phyloP scores from a whole-genome alignment of 1,140 invertebrate species.

The Cylas formicarius region DNA sequence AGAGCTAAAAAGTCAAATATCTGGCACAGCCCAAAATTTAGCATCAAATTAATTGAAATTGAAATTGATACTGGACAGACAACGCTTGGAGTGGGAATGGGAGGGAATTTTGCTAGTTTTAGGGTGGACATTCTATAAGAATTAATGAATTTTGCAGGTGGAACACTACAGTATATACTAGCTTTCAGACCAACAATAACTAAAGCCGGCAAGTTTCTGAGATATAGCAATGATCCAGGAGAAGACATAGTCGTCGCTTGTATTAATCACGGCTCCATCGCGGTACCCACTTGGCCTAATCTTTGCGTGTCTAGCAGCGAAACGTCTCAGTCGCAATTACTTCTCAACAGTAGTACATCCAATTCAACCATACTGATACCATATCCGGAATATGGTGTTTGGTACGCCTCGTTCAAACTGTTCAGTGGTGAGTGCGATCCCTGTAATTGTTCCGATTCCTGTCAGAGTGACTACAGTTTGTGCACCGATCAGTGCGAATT shows the following conservation, averaged over 20 bases:
- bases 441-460: slow-evolving; percentile 40
- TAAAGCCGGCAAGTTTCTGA: slow-evolving; percentile 39
- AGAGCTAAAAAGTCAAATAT: no score
- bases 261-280: slow-evolving; percentile 47
- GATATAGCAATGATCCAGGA: slow-evolving; percentile 29
- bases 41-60: no score
- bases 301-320: slow-evolving; percentile 49
- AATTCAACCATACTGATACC: slow-evolving; percentile 55
- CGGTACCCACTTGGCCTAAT: slow-evolving; percentile 49
- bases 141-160: slow-evolving; percentile 36
- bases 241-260: slow-evolving; percentile 52
- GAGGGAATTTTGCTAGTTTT: no score
- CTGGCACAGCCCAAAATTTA: no score
- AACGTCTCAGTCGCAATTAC: slow-evolving; percentile 45
- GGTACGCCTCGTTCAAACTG: slow-evolving; percentile 62
- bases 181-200: slow-evolving; percentile 52
- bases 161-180: slow-evolving; percentile 56
- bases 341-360: slow-evolving; percentile 48
- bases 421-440: slow-evolving; percentile 49
- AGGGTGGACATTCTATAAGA: no score
- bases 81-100: no score
- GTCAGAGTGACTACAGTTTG: slow-evolving; percentile 23
- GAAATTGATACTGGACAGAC: no score
- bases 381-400: slow-evolving; percentile 68
- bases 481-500: slow-evolving; percentile 34